phyloP scores from a whole-genome alignment of 1,140 invertebrate species.

The Nasonia longicornis region DNA sequence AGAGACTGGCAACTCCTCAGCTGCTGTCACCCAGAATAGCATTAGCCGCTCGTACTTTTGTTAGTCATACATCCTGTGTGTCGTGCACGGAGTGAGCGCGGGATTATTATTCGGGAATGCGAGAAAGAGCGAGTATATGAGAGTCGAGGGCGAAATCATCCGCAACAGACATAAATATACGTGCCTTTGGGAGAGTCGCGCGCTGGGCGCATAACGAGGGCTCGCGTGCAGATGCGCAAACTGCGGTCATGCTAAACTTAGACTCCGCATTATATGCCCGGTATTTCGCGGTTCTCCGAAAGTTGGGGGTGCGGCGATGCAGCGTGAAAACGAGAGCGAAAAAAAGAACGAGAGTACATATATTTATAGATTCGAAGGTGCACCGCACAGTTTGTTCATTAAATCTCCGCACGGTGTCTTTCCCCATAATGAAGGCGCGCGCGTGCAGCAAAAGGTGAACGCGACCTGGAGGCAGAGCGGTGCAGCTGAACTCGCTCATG shows the following conservation, averaged over 20 bases:
- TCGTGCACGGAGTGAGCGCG: neutral
- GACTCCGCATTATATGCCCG: neutral
- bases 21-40: slow-evolving; percentile 65
- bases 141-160: neutral
- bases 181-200: neutral
- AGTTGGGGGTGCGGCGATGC: neutral
- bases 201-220: neutral
- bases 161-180: slow-evolving; percentile 39
- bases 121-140: neutral
- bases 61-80: slow-evolving; percentile 66
- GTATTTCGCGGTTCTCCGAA: neutral
- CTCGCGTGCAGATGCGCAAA: slow-evolving; percentile 17
- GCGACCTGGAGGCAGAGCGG: neutral
- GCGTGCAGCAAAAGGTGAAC: neutral
- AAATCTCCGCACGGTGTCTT: slow-evolving; percentile 24
- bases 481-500: slow-evolving; percentile 8
- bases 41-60: slow-evolving; percentile 44
- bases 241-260: slow-evolving; percentile 14
- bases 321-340: neutral
- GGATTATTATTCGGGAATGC: neutral
- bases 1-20: slow-evolving; percentile 35
- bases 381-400: neutral
- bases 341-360: slow-evolving; percentile 17
- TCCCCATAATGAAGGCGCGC: slow-evolving; percentile 23
- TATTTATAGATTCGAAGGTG: too few relatives aligned